Evolutionary conservation across 1,140 invertebrate genomes (phyloP).

Genomic region (Stegodyphus dumicola): DNA sequence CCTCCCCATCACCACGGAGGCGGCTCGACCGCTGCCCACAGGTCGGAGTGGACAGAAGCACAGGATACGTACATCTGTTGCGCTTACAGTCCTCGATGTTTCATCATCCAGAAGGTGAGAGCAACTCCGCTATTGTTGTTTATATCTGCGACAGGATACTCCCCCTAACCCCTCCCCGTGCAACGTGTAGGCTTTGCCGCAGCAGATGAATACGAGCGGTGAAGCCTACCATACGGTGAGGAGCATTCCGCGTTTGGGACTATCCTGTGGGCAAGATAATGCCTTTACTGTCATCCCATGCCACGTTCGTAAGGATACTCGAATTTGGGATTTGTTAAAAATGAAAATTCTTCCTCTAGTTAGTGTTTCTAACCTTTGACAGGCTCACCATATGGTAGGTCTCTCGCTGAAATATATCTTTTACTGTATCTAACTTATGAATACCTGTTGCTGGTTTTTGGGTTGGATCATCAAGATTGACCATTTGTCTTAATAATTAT

Average conservation of each 20-base stretch:
- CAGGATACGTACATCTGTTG: slow-evolving; percentile 75
- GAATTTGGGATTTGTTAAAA: too few species aligned
- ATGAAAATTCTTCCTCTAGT: too few species aligned
- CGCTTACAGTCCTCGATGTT: slow-evolving; percentile 73
- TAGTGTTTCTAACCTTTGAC: too few species aligned
- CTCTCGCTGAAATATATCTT: not conserved
- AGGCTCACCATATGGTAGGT: slow-evolving; percentile 29
- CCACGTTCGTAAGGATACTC: too few species aligned
- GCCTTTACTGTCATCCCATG: too few species aligned
- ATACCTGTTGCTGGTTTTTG: too few species aligned
- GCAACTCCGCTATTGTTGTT: not conserved
- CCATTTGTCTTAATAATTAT: too few species aligned
- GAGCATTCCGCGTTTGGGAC: not conserved
- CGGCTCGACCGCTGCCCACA: not conserved
- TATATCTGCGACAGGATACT: not conserved
- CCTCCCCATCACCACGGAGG: slow-evolving; percentile 1
- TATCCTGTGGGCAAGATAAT: too few species aligned
- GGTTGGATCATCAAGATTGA: too few species aligned
- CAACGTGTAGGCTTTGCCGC: not conserved
- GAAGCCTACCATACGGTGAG: slow-evolving; percentile 27
- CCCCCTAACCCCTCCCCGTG: not conserved
- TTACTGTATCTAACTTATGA: too few species aligned
- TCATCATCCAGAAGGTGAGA: slow-evolving; percentile 75
- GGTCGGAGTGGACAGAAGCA: slow-evolving; percentile 66
- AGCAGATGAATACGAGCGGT: not conserved